Conservation (phyloP, 2,888 invertebrate species). For the Drosophila pseudotakahashii region DNA sequence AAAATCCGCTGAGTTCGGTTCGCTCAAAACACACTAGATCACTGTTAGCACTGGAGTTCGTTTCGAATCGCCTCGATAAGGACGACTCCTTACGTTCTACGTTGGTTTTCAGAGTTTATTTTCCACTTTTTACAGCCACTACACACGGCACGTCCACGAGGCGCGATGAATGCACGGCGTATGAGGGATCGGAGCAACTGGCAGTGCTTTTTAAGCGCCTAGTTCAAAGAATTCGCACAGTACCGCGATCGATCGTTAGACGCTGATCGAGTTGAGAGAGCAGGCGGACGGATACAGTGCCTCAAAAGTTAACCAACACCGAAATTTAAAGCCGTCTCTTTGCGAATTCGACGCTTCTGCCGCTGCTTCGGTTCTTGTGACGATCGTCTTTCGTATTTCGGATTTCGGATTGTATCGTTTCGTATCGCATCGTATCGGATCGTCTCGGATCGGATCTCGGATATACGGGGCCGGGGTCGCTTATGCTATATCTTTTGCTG, state of each 20-base stretch:
- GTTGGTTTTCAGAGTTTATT: neutral
- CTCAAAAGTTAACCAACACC: constrained; percentile 75
- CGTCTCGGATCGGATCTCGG: constrained; percentile 20
- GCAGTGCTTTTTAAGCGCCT: constrained; percentile 74
- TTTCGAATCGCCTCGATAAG: constrained; percentile 25
- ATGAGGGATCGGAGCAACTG: constrained; percentile 63
- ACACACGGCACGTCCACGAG: constrained; percentile 68
- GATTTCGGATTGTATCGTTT: neutral
- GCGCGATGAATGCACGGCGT: constrained; percentile 74
- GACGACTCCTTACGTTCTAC: neutral
- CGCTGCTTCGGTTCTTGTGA: constrained; percentile 23
- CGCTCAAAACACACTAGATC: constrained; percentile 26
- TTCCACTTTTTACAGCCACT: constrained; percentile 14
- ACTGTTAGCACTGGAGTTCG: constrained; percentile 32
- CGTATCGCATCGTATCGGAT: constrained; percentile 1
- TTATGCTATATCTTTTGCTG: constrained; percentile 19
- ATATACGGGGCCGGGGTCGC: constrained; percentile 45
- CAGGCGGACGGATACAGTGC: constrained; percentile 81
- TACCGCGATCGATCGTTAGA: constrained; percentile 44
- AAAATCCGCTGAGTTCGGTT: constrained; percentile 26
- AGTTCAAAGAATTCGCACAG: constrained; percentile 65
- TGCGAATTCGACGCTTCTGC: constrained; percentile 26
- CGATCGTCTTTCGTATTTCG: constrained; percentile 33
- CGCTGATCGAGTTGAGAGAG: constrained; percentile 50
- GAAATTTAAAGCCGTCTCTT: constrained; percentile 77